Evolutionary conservation across 2,888 invertebrate species (phyloP), one percentile per base, ranked within the genome.

Genomic region (Unio delphinus): DNA sequence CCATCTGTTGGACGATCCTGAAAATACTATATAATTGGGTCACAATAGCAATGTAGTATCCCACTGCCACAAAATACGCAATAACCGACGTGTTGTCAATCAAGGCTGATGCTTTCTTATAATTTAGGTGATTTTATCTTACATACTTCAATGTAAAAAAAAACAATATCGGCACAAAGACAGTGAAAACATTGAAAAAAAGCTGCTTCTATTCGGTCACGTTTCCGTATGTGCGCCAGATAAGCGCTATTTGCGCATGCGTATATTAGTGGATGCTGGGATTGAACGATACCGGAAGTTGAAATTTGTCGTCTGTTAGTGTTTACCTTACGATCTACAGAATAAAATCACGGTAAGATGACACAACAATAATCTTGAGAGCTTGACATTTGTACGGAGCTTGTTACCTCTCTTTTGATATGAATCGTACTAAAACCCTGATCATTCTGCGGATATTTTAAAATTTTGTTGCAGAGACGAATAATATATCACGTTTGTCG

Each of bases 281-380:
- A 73, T 66, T 34, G 72, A 70, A 23, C 60, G 15, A 55, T 68
- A 66, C 60, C 75, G 77, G 77, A 77, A 77, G 77, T 73, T 58
- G 54, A 28, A 20, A 30, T 70, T 63, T 77, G 77, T 77, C 77
- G 77, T 77, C 77, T 77, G 77, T 71, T 54, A 61, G 56, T 6
- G 18, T 23, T 20, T n/a, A 57, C 11, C 3, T 45, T 45, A 45
- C 15, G 15, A 3, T 15, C 3, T 11, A 45, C 45, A 45, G 11
- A 15, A 15, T 15, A 15, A 45, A 45, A 45, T 45, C 15, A 45
- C 15, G 45, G 45, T 45, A 45, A 45, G 15, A 11, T 34, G 23
- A 23, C 23, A 23, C 8, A 45, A 45, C 11, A 45, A 45, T 45
- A 15, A 45, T 45, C 11, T 45, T 45, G 0, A 45, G 15, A 45